phyloP scores from a whole-genome alignment of 2,797 vertebrate genomes.

The Mormyrops attenuatus region DNA sequence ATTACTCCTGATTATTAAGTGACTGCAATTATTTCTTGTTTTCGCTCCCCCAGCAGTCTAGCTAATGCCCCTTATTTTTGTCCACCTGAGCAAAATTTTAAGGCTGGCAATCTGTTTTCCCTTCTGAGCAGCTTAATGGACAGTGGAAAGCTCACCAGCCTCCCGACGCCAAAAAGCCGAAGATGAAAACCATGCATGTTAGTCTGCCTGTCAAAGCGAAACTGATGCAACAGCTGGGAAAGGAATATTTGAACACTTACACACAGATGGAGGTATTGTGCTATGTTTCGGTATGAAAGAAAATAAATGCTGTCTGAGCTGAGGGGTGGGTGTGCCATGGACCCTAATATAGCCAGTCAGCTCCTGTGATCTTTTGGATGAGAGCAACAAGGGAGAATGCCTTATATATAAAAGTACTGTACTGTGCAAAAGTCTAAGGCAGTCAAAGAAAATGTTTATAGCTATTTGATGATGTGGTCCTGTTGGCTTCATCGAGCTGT shows the following conservation, averaged over 20 bases:
- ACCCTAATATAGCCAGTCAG: background rate
- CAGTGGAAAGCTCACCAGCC: slow-evolving; percentile 69
- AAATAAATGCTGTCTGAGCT: background rate
- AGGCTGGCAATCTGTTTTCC: background rate
- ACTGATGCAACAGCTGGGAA: slow-evolving; percentile 68
- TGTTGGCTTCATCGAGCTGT: background rate
- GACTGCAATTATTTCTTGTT: background rate
- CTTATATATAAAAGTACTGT: background rate
- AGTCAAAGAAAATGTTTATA: background rate
- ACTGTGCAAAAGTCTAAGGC: background rate
- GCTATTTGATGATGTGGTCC: background rate
- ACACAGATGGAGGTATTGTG: slow-evolving; percentile 69
- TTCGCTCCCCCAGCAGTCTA: background rate
- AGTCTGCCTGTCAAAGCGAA: slow-evolving; percentile 69
- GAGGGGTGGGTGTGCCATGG: background rate
- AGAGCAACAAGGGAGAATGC: background rate
- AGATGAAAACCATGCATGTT: slow-evolving; percentile 71
- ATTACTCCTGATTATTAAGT: background rate
- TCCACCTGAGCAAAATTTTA: background rate
- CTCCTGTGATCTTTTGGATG: background rate
- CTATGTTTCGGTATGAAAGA: background rate
- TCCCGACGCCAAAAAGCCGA: slow-evolving; percentile 73
- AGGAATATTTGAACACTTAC: slow-evolving; percentile 67
- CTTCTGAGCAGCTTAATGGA: slow-evolving; percentile 24
- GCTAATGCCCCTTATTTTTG: background rate